phyloP scores from a whole-genome alignment of 1,140 invertebrate genomes.

The Nephotettix cincticeps region DNA sequence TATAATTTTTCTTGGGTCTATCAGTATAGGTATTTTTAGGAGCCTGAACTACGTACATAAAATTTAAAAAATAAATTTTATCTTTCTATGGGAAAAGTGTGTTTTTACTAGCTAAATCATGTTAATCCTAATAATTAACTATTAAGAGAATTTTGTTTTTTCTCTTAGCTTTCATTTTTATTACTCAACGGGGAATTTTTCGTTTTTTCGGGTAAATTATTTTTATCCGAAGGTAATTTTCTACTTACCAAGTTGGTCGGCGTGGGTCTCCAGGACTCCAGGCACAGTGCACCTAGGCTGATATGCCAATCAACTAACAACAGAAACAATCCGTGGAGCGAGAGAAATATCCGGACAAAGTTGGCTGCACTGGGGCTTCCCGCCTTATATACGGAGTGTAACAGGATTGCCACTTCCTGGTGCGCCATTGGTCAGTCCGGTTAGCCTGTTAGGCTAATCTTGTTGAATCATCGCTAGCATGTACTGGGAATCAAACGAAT shows the following conservation, averaged over 20 bases:
- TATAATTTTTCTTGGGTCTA: too few relatives aligned
- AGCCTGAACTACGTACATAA: too few relatives aligned
- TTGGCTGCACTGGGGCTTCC: neutral
- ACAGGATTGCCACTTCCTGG: slow-evolving; percentile 16
- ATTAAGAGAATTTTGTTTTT: too few relatives aligned
- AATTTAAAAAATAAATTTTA: too few relatives aligned
- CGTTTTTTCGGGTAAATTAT: too few relatives aligned
- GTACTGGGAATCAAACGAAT: too few relatives aligned
- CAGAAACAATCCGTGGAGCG: slow-evolving; percentile 4
- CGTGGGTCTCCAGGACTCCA: slow-evolving; percentile 15
- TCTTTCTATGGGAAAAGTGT: too few relatives aligned
- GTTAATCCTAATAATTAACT: too few relatives aligned
- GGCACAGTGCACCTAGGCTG: neutral
- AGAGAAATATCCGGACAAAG: slow-evolving; percentile 13
- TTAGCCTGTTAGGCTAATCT: neutral
- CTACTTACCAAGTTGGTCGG: neutral
- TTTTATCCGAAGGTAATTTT: neutral
- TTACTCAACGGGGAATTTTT: too few relatives aligned
- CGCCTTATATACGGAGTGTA: slow-evolving; percentile 7
- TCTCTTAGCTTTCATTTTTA: too few relatives aligned
- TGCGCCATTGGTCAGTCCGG: neutral
- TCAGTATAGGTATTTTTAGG: too few relatives aligned
- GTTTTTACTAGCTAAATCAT: too few relatives aligned
- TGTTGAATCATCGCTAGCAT: neutral
- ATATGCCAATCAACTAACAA: neutral